Evolutionary conservation across 2,797 vertebrate species (phyloP).

Genomic region (Neomorphus geoffroyi): DNA sequence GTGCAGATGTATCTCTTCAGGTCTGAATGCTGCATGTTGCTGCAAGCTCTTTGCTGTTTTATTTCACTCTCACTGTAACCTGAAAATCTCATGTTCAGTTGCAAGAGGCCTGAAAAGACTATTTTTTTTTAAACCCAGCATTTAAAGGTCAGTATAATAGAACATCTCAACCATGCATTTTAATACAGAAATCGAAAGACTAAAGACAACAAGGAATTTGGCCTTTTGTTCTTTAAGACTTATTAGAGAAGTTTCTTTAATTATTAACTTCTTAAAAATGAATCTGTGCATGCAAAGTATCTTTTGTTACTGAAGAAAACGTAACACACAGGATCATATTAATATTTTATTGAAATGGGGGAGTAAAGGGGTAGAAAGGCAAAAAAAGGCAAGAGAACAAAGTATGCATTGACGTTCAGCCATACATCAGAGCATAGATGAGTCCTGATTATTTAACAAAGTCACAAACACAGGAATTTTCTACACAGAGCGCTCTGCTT

Average conservation of each 20-base stretch:
- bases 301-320: not conserved
- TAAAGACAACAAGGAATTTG: not conserved
- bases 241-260: not conserved
- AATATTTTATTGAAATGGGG: not conserved
- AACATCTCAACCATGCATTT: not conserved
- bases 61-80: not conserved
- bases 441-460: not conserved
- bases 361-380: rapidly evolving
- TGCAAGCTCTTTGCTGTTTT: not conserved
- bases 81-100: not conserved
- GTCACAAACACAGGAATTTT: not conserved
- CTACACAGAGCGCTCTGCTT: not conserved
- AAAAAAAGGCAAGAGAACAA: not conserved
- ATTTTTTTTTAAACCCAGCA: not conserved
- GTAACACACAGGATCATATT: not conserved
- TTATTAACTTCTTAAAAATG: conserved; percentile 7
- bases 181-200: not conserved
- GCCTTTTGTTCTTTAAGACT: not conserved
- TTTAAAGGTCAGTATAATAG: not conserved
- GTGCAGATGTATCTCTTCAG: conserved; percentile 14
- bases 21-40: conserved; percentile 18
- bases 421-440: not conserved
- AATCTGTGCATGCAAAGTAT: not conserved
- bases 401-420: not conserved
- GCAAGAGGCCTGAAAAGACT: not conserved